Base-by-base conservation (phyloP, 2,797 vertebrate genomes). In the Aselliscus stoliczkanus region DNA sequence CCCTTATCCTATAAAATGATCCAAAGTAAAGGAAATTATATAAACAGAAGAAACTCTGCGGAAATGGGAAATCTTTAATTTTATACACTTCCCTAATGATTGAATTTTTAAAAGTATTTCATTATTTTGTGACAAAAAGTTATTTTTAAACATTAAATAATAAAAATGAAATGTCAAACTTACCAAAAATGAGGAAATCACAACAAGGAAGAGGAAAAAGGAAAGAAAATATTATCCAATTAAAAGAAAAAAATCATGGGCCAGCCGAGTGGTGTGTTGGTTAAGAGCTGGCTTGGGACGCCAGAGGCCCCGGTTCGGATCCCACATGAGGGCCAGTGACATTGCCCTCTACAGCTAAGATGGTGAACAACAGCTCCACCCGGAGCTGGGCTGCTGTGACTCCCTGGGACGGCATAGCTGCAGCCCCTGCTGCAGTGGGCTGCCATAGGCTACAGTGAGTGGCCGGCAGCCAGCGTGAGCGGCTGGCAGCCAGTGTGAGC, bases 201-300 rank as follows among this genome's bases (percentile, higher is more conserved):
- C 47, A 50, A 50, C 47, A 34, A 88, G 50, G 37, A 95, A 93
- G 31, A 90, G 47, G n/a, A 96, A 95, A 96, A 64, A 79, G n/a
- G 54, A 93, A 88, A 79, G n/a, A 62, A 93, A 88, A 14, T 60
- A 92, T 83, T 79, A 92, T 56, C 44, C 70, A 95, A 72, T 76
- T 47, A 56, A 81, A 93, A 93, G 47, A 65, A 72, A 92, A 95
- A 65, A n/a, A n/a, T n/a, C n/a, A n/a, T n/a, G n/a, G n/a, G n/a
- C n/a, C n/a, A n/a, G n/a, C n/a, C n/a, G n/a, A n/a, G n/a, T n/a
- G n/a, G n/a, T n/a, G n/a, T n/a, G n/a, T n/a, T n/a, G n/a, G n/a
- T n/a, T n/a, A n/a, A n/a, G n/a, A n/a, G n/a, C n/a, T n/a, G n/a
- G n/a, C n/a, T n/a, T n/a, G n/a, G n/a, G n/a, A n/a, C n/a, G n/a